Percentiles rank a stretch among this genome's conserved stretches.
Conservation (phyloP, 2,888 invertebrate species). For the Aphodius granarius region DNA sequence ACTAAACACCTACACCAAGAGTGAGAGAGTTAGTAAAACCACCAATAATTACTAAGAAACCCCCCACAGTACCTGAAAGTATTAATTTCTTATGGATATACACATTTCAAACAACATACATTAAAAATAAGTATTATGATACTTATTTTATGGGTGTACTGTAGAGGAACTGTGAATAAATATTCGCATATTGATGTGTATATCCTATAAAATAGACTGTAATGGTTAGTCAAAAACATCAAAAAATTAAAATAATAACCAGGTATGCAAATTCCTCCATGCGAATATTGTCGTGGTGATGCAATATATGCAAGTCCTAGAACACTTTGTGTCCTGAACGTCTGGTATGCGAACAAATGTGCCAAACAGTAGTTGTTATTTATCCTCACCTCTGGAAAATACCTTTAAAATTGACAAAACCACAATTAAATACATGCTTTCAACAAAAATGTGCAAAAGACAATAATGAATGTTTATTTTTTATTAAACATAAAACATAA, state of each 20-base stretch:
- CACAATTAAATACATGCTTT: not conserved
- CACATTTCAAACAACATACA: not conserved
- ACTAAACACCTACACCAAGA: constrained; percentile 76
- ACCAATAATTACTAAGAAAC: not conserved
- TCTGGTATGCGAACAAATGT: constrained; percentile 60
- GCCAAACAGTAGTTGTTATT: constrained; percentile 55
- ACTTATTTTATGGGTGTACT: too few relatives aligned
- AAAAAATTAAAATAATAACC: constrained; percentile 49
- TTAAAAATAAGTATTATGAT: not conserved
- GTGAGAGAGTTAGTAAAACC: not conserved
- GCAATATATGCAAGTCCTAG: constrained; percentile 60
- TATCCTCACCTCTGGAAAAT: constrained; percentile 52
- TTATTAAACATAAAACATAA: not conserved
- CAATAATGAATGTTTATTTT: not conserved
- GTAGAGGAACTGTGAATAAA: too few relatives aligned
- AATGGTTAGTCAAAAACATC: constrained; percentile 20
- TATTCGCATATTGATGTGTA: not conserved
- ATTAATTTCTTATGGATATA: not conserved
- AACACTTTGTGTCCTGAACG: constrained; percentile 53
- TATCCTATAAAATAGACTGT: not conserved
- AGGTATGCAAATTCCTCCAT: constrained; percentile 58
- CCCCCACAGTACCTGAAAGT: not conserved
- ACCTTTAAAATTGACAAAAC: constrained; percentile 43
- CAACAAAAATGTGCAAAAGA: not conserved
- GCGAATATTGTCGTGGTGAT: constrained; percentile 52